These are phyloP conservation scores for Polypterus senegalus DNA, from an alignment of 2,113 vertebrate genomes.

Conservation along the genomic window DNA sequence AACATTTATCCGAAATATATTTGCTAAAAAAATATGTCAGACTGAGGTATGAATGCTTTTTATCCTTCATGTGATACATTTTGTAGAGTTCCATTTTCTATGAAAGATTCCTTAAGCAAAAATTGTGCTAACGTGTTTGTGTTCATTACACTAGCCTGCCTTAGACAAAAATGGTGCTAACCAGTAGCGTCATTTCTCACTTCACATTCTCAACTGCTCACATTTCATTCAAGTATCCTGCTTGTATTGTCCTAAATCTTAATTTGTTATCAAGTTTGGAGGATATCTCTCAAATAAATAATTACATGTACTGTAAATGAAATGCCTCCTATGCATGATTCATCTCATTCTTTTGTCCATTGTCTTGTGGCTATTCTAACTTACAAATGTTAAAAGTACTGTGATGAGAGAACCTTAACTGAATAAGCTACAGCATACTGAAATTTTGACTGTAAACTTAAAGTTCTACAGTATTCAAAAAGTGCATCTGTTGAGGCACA, in stretches of 20 bases:
- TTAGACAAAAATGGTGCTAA: too few species aligned
- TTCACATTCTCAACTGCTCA: too few species aligned
- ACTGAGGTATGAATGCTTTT: slow-evolving; percentile 59
- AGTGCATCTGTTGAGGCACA: too few species aligned
- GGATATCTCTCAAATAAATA: neutral
- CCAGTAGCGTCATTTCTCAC: too few species aligned
- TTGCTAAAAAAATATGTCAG: slow-evolving; percentile 71
- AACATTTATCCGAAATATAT: slow-evolving; percentile 93
- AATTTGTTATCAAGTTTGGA: neutral
- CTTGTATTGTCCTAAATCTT: neutral
- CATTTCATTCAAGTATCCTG: slow-evolving; percentile 1
- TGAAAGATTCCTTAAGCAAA: too few species aligned
- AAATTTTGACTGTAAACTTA: neutral
- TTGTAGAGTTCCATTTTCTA: too few species aligned
- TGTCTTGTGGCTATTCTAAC: slow-evolving; percentile 45
- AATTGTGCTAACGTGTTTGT: too few species aligned
- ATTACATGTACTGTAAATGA: too few species aligned
- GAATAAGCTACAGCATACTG: slow-evolving; percentile 65
- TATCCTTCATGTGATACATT: too few species aligned
- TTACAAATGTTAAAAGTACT: slow-evolving; percentile 67
- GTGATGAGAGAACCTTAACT: slow-evolving; percentile 58
- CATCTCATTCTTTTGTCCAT: slow-evolving; percentile 44
- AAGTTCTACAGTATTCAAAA: neutral
- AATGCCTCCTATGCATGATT: slow-evolving; percentile 37
- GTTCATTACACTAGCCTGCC: too few species aligned